These are phyloP conservation scores for Dasysyrphus albostriatus DNA, from an alignment of 2,888 invertebrate genomes.

Conservation along the genomic window DNA sequence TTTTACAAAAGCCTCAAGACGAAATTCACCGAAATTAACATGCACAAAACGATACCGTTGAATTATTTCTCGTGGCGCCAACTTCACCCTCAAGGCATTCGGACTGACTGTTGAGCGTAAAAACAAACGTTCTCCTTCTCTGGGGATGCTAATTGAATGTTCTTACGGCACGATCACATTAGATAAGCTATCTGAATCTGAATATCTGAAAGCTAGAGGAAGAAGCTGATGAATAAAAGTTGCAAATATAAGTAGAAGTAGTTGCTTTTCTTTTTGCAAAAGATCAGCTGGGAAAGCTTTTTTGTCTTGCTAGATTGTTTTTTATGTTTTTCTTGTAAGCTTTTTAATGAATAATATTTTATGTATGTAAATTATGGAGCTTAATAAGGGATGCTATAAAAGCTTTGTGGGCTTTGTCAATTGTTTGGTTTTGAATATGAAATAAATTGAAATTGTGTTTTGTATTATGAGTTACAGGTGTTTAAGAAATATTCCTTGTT, in stretches of 20 bases:
- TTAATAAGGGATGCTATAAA: slow-evolving; percentile 26
- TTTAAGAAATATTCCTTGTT: slow-evolving; percentile 10
- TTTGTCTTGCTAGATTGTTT: slow-evolving; percentile 40
- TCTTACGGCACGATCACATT: slow-evolving; percentile 47
- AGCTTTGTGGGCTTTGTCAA: slow-evolving; percentile 37
- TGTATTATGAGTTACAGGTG: not conserved
- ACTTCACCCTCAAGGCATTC: slow-evolving; percentile 59
- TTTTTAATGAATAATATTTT: slow-evolving; percentile 19
- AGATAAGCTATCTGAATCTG: slow-evolving; percentile 43
- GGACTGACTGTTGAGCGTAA: slow-evolving; percentile 51
- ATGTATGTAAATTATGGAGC: slow-evolving; percentile 33
- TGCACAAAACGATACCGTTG: slow-evolving; percentile 3
- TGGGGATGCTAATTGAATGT: slow-evolving; percentile 64
- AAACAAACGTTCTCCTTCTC: slow-evolving; percentile 57
- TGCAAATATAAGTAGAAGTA: slow-evolving; percentile 51
- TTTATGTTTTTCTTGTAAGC: slow-evolving; percentile 16
- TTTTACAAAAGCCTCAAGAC: not conserved
- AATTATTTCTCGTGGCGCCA: slow-evolving; percentile 27
- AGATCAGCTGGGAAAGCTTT: slow-evolving; percentile 53
- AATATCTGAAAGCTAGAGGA: slow-evolving; percentile 54
- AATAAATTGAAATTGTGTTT: not conserved
- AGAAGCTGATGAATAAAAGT: slow-evolving; percentile 47
- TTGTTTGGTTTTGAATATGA: not conserved
- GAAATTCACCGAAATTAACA: slow-evolving; percentile 14
- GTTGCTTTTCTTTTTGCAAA: slow-evolving; percentile 27